phyloP scores from a whole-genome alignment of 1,140 invertebrate species.

The Nylanderia fulva region DNA sequence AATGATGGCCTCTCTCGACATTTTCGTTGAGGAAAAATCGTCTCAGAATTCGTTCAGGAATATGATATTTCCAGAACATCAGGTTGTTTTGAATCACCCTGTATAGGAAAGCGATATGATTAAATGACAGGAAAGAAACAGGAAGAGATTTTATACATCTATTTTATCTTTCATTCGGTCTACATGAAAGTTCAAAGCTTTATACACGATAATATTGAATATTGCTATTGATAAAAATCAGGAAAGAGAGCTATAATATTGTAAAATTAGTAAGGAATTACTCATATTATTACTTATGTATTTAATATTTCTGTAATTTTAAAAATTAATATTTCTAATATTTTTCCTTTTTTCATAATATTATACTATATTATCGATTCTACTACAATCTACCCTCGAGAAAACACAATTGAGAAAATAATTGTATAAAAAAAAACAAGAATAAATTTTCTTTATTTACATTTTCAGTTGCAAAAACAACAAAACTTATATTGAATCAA shows the following conservation, averaged over 20 bases:
- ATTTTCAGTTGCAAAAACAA: neutral
- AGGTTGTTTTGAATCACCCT: no score
- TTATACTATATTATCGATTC: neutral
- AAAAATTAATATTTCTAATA: neutral
- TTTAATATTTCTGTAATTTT: neutral
- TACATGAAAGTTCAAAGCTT: neutral
- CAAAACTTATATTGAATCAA: neutral
- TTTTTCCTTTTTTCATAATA: neutral
- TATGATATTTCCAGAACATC: no score
- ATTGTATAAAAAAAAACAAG: neutral
- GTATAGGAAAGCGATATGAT: no score
- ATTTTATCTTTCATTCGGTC: neutral
- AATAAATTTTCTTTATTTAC: neutral
- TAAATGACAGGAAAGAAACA: neutral
- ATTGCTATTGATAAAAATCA: neutral
- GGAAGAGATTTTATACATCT: neutral
- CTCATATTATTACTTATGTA: neutral
- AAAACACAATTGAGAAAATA: neutral
- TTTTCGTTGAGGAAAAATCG: no score
- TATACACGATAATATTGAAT: neutral
- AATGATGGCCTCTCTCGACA: no score
- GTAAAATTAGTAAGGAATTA: no score
- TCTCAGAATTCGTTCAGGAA: no score
- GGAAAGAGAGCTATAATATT: neutral
- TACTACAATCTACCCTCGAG: neutral